Evolutionary conservation across 2,888 invertebrate species (phyloP).

Genomic region (Therioaphis trifolii): DNA sequence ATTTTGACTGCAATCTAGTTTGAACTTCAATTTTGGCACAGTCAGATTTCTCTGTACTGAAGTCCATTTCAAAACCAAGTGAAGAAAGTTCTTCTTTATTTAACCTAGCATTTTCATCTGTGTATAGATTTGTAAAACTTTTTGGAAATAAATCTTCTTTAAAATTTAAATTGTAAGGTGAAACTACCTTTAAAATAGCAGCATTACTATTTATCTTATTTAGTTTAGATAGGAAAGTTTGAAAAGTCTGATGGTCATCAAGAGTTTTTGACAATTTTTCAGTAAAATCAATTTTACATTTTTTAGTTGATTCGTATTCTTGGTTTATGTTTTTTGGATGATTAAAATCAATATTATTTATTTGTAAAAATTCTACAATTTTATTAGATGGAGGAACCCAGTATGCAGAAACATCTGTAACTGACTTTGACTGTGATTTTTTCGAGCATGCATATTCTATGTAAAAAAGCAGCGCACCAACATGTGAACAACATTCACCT

Average conservation of each 20-base stretch:
- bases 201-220: constrained; percentile 13
- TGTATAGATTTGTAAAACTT: not conserved
- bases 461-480: constrained; percentile 38
- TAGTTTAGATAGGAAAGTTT: not conserved
- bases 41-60: not conserved
- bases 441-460: constrained; percentile 5
- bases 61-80: not conserved
- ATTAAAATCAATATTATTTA: constrained; percentile 18
- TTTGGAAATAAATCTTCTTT: constrained; percentile 4
- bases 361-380: not conserved
- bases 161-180: constrained; percentile 27
- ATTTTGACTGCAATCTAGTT: not conserved
- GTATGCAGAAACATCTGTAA: constrained; percentile 33
- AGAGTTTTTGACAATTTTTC: not conserved
- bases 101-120: not conserved
- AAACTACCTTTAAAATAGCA: constrained; percentile 19
- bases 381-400: not conserved
- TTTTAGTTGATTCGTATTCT: not conserved
- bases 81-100: not conserved
- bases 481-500: constrained; percentile 14
- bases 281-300: constrained; percentile 9
- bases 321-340: not conserved
- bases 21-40: not conserved
- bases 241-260: not conserved
- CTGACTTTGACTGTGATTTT: constrained; percentile 9